These are phyloP conservation scores for Agrochola litura DNA, from an alignment of 2,888 invertebrate species.

Conservation along the genomic window DNA sequence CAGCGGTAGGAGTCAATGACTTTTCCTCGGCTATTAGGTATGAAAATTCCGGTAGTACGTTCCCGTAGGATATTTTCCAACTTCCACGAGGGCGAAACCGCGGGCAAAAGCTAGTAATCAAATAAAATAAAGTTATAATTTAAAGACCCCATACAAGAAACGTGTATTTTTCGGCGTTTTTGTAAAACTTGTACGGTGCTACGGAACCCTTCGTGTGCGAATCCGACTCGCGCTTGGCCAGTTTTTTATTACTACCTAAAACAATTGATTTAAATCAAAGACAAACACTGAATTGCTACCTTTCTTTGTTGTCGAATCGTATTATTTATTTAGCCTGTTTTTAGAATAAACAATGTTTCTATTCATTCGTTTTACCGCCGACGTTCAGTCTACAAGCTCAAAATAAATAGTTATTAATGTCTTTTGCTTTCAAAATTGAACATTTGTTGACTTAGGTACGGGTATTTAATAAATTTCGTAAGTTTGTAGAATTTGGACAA, in stretches of 20 bases:
- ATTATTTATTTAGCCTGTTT: slow-evolving; percentile 32
- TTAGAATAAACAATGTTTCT: slow-evolving; percentile 35
- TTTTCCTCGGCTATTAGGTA: too few species aligned
- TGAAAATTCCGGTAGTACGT: too few species aligned
- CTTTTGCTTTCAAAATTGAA: slow-evolving; percentile 35
- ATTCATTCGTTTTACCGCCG: slow-evolving; percentile 20
- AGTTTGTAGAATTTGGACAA: slow-evolving; percentile 51
- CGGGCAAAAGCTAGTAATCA: too few species aligned
- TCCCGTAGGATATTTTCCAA: too few species aligned
- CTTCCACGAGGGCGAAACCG: too few species aligned
- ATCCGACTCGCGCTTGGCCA: too few species aligned
- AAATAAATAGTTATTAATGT: slow-evolving; percentile 52
- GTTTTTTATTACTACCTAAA: background rate
- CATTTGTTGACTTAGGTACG: slow-evolving; percentile 43
- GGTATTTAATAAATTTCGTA: slow-evolving; percentile 50
- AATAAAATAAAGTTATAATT: too few species aligned
- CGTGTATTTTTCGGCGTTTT: too few species aligned
- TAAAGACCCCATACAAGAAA: too few species aligned
- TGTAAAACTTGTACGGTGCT: too few species aligned
- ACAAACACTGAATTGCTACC: slow-evolving; percentile 8
- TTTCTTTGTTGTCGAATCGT: slow-evolving; percentile 30
- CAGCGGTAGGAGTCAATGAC: too few species aligned
- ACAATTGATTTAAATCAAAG: slow-evolving; percentile 17
- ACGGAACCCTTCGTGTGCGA: too few species aligned
- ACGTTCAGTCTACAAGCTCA: slow-evolving; percentile 21